A percentile compares a stretch with the other conserved stretches of the same genome.
Conservation (phyloP, 30 jellyfish, hydroid and myxozoan genomes). For the Morbakka virulenta region DNA sequence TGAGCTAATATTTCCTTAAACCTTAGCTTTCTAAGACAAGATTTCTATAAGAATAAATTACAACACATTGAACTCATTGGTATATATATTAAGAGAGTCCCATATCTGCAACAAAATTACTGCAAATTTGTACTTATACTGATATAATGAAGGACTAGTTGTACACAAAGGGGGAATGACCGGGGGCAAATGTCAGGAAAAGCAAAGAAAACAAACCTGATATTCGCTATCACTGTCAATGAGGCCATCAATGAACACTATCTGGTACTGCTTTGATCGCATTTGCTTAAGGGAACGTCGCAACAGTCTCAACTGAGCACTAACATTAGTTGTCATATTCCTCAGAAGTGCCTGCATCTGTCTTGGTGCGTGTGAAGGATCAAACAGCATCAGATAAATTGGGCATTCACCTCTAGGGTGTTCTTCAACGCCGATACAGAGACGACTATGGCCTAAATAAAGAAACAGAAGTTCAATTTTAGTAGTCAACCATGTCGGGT, state of each 20-base stretch:
- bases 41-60: too few relatives aligned
- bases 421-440: slow-evolving; percentile 88
- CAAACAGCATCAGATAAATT: slow-evolving; percentile 65
- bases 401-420: slow-evolving; percentile 77
- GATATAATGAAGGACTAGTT: too few relatives aligned
- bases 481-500: not conserved
- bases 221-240: slow-evolving; percentile 44
- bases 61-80: too few relatives aligned
- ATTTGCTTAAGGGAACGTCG: slow-evolving; percentile 80
- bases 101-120: too few relatives aligned
- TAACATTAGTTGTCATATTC: slow-evolving; percentile 41
- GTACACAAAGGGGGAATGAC: too few relatives aligned
- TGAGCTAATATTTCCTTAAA: too few relatives aligned
- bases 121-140: too few relatives aligned
- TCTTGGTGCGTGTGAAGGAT: slow-evolving; percentile 78
- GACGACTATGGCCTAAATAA: slow-evolving; percentile 85
- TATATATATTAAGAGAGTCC: too few relatives aligned
- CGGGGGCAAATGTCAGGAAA: too few relatives aligned
- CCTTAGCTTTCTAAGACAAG: too few relatives aligned
- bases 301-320: slow-evolving; percentile 64
- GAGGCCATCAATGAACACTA: slow-evolving; percentile 81
- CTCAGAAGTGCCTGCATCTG: slow-evolving; percentile 69
- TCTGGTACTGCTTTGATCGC: slow-evolving; percentile 87
- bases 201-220: too few relatives aligned
- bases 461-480: not conserved